Evolutionary conservation across 1,140 invertebrate species (phyloP).

Genomic region (Pogonomyrmex californicus): DNA sequence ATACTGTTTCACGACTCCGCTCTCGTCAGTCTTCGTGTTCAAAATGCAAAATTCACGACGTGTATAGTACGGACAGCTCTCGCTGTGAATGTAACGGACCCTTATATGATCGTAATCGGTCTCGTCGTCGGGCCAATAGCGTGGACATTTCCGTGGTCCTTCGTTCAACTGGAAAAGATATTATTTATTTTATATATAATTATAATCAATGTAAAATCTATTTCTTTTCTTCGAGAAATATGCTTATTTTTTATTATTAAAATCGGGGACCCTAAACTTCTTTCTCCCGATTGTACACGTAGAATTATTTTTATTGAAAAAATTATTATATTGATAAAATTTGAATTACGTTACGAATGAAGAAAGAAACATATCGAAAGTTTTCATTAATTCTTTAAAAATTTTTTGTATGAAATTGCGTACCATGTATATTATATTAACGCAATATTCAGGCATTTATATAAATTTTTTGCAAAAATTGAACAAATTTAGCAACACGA

Average conservation of each 20-base stretch:
- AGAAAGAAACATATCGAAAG: not conserved
- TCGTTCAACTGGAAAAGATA: constrained; percentile 89
- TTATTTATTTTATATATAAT: constrained; percentile 14
- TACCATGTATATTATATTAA: constrained; percentile 52
- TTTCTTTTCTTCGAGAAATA: not conserved
- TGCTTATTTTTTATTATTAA: constrained; percentile 13
- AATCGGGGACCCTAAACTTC: constrained; percentile 52
- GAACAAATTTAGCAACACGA: not conserved
- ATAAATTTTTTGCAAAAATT: not conserved
- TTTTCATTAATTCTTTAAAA: not conserved
- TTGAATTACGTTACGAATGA: not conserved
- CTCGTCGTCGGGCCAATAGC: constrained; percentile 97
- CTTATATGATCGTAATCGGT: constrained; percentile 93
- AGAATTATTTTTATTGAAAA: not conserved
- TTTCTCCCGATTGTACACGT: constrained; percentile 52
- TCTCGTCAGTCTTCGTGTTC: constrained; percentile 91
- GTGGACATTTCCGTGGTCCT: constrained; percentile 92
- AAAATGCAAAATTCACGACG: constrained; percentile 93
- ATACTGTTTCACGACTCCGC: constrained; percentile 92
- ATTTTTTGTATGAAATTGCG: constrained; percentile 50
- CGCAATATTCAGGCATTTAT: constrained; percentile 50
- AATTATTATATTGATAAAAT: constrained; percentile 14
- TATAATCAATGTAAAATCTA: not conserved
- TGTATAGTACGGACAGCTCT: constrained; percentile 95
- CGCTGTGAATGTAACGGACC: constrained; percentile 95